Percentiles rank a stretch among this genome's conserved stretches.
Evolutionary conservation across 2,113 vertebrate genomes (phyloP).

Genomic region (Ascaphus truei): DNA sequence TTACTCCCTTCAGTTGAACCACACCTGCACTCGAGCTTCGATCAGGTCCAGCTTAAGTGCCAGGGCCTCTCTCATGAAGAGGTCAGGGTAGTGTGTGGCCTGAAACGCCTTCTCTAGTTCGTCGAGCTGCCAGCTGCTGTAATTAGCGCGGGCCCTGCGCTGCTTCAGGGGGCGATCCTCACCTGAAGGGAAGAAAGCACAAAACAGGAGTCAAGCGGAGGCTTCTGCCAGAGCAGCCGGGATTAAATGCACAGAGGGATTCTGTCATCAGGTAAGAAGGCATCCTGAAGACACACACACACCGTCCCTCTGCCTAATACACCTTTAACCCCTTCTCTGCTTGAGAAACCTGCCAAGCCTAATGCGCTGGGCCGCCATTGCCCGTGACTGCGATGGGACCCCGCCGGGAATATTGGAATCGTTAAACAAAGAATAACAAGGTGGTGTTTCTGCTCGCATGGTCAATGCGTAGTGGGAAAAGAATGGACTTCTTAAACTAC

Average conservation of each 20-base stretch:
- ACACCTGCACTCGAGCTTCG: constrained; percentile 76
- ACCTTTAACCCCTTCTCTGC: not conserved
- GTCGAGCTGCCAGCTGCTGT: constrained; percentile 83
- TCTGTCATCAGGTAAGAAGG: not conserved
- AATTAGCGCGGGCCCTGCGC: constrained; percentile 76
- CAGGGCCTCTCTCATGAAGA: constrained; percentile 80
- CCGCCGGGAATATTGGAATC: too few species aligned
- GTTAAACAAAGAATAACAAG: too few species aligned
- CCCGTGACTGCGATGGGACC: not conserved
- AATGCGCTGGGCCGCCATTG: not conserved
- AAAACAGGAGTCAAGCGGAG: not conserved
- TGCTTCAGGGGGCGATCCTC: constrained; percentile 76
- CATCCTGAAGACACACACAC: not conserved
- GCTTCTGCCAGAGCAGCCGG: not conserved
- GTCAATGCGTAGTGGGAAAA: too few species aligned
- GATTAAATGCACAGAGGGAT: not conserved
- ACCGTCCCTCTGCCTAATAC: not conserved
- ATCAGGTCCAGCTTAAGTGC: constrained; percentile 76
- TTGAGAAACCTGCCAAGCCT: not conserved
- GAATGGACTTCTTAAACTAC: too few species aligned
- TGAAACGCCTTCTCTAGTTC: constrained; percentile 78
- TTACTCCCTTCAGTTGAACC: too few species aligned
- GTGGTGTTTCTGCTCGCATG: too few species aligned
- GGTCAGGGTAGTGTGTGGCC: constrained; percentile 76
- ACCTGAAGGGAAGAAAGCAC: constrained; percentile 62